Evolutionary conservation across 2,888 invertebrate species (phyloP).

Genomic region (Chironomus riparius): DNA sequence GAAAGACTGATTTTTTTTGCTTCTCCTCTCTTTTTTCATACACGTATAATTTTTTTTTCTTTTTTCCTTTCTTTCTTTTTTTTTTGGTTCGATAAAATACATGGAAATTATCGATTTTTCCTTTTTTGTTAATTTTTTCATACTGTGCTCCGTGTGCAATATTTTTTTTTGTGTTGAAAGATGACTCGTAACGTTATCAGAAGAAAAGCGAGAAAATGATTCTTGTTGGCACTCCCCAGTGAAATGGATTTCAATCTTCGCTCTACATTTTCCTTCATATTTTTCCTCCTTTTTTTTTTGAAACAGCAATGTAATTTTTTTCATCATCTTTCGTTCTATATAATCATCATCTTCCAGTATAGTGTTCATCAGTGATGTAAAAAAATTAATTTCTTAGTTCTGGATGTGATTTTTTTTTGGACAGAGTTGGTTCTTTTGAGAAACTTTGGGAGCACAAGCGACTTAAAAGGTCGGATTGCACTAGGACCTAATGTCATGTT

Average conservation of each 20-base stretch:
- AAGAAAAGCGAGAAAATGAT: not conserved
- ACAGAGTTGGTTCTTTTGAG: too few species aligned
- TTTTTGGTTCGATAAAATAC: constrained; percentile 24
- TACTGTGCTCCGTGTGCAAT: constrained; percentile 21
- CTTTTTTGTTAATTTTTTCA: constrained; percentile 21
- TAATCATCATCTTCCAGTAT: too few species aligned
- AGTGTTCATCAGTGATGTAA: not conserved
- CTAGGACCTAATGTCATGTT: too few species aligned
- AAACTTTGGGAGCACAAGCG: too few species aligned
- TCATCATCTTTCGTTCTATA: too few species aligned
- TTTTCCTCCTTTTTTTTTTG: not conserved
- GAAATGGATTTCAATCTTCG: constrained; percentile 6
- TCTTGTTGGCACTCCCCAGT: constrained; percentile 14
- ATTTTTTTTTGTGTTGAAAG: constrained; percentile 19
- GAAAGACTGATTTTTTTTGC: constrained; percentile 8
- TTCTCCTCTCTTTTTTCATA: not conserved
- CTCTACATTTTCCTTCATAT: too few species aligned
- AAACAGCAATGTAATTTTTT: not conserved
- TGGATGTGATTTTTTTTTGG: too few species aligned
- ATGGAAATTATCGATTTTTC: constrained; percentile 26
- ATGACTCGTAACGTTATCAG: constrained; percentile 22
- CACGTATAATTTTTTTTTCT: constrained; percentile 17
- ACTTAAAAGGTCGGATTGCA: too few species aligned
- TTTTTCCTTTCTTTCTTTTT: not conserved
- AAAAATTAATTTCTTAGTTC: too few species aligned